Evolutionary conservation across 64 coral and sea anemone genomes (phyloP).

Genomic region (Cladopsammia gracilis): DNA sequence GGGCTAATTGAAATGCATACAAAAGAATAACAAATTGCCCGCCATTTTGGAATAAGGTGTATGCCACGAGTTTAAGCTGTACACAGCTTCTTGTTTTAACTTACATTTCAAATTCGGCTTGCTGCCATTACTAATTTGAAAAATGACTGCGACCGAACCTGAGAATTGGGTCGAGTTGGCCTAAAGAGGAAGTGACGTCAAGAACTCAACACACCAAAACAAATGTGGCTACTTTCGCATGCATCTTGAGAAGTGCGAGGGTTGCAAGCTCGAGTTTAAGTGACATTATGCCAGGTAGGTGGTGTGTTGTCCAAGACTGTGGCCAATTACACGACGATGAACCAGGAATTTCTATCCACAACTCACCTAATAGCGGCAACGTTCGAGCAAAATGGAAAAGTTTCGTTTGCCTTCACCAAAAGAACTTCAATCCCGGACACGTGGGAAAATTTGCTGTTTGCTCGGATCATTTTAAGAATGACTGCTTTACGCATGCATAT

Average conservation of each 20-base stretch:
- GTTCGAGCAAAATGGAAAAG: not conserved
- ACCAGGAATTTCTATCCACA: not conserved
- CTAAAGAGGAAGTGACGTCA: constrained; percentile 22
- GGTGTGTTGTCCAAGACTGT: not conserved
- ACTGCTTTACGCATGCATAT: constrained; percentile 35
- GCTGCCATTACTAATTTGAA: not conserved
- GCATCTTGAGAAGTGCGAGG: constrained; percentile 5
- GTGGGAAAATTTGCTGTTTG: not conserved
- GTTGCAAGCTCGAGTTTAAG: not conserved
- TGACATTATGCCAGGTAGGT: not conserved
- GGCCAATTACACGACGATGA: not conserved
- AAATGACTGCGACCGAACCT: constrained; percentile 8
- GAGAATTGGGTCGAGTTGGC: constrained; percentile 27
- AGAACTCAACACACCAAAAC: constrained; percentile 14
- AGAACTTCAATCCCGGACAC: not conserved
- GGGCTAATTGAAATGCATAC: no score
- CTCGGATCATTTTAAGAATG: constrained; percentile 21
- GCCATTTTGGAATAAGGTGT: no score
- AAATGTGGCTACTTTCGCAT: constrained; percentile 3
- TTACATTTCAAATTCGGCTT: no score
- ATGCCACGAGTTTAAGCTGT: no score
- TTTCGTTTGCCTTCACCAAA: not conserved
- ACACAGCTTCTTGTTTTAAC: no score
- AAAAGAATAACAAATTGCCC: no score
- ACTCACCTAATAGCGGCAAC: not conserved